Conservation (phyloP, 2,888 invertebrate genomes). For the Lissonota sp. region DNA sequence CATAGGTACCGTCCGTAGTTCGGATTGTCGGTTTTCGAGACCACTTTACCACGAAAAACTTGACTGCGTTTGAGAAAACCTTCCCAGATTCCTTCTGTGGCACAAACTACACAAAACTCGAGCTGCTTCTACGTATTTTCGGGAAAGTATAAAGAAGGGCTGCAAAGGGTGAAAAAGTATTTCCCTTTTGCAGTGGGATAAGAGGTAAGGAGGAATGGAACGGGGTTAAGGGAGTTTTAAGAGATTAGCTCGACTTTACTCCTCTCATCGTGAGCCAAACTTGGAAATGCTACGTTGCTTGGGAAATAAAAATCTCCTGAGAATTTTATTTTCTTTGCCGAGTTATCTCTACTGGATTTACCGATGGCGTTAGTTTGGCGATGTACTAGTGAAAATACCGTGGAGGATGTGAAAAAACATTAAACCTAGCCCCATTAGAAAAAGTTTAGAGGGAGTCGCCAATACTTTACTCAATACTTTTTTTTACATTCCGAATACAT, state of each 20-base stretch:
- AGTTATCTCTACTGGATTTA: conserved; percentile 29
- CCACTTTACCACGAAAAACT: conserved; percentile 37
- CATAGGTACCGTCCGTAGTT: conserved; percentile 13
- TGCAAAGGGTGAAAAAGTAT: conserved; percentile 54
- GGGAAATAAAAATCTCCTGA: conserved; percentile 53
- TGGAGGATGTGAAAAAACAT: conserved; percentile 36
- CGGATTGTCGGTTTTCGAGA: conserved; percentile 20
- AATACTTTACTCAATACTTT: conserved; percentile 52
- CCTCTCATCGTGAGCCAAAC: conserved; percentile 40
- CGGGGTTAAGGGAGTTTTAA: conserved; percentile 67
- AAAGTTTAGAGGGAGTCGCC: conserved; percentile 10
- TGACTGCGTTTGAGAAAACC: conserved; percentile 30
- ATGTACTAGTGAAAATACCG: conserved; percentile 10
- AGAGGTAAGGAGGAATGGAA: conserved; percentile 27
- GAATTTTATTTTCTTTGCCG: conserved; percentile 51
- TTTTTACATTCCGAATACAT: conserved; percentile 42
- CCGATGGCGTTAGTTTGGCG: conserved; percentile 23
- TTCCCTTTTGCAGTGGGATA: conserved; percentile 17
- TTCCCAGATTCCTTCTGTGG: conserved; percentile 7
- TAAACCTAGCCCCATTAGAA: conserved; percentile 8
- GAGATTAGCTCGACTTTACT: conserved; percentile 66
- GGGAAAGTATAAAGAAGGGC: conserved; percentile 20
- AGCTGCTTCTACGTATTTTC: conserved; percentile 46
- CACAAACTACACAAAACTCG: conserved; percentile 19
- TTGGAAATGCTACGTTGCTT: conserved; percentile 26